phyloP scores from a whole-genome alignment of 1,140 invertebrate genomes.

The Cyclina sinensis region DNA sequence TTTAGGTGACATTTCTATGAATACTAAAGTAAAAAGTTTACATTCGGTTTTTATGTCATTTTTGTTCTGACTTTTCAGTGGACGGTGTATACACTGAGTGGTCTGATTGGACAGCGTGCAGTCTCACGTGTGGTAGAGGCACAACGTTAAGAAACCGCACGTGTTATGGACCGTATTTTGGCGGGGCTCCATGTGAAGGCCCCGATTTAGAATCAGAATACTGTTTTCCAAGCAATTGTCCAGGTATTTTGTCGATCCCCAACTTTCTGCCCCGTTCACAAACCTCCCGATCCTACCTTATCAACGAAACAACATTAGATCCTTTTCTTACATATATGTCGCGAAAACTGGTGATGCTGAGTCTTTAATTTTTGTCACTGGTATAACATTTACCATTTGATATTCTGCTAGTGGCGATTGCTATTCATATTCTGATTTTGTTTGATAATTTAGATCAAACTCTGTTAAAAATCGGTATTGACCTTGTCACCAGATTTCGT shows the following conservation, averaged over 20 bases:
- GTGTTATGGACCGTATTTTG: conserved; percentile 74
- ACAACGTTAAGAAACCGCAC: conserved; percentile 89
- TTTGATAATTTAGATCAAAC: too few relatives aligned
- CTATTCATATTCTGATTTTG: too few relatives aligned
- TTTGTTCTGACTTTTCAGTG: conserved; percentile 70
- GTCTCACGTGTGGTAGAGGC: conserved; percentile 95
- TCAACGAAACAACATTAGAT: not conserved
- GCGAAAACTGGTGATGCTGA: conserved; percentile 23
- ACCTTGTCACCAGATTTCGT: conserved; percentile 2
- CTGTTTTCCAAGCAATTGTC: conserved; percentile 75
- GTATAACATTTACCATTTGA: too few relatives aligned
- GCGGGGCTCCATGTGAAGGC: conserved; percentile 75
- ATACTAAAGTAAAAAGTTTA: too few relatives aligned
- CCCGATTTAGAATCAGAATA: conserved; percentile 53
- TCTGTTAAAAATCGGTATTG: too few relatives aligned
- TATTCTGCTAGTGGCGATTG: too few relatives aligned
- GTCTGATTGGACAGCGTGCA: conserved; percentile 95
- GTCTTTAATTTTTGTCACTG: too few relatives aligned
- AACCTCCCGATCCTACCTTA: not conserved
- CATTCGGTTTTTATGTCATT: not conserved
- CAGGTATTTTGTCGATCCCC: conserved; percentile 68
- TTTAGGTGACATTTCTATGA: too few relatives aligned
- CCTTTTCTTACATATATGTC: not conserved
- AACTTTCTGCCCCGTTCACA: not conserved
- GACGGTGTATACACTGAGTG: conserved; percentile 84